Base-by-base conservation (phyloP, 2,113 vertebrate species). In the Dunckerocampus dactyliophorus region DNA sequence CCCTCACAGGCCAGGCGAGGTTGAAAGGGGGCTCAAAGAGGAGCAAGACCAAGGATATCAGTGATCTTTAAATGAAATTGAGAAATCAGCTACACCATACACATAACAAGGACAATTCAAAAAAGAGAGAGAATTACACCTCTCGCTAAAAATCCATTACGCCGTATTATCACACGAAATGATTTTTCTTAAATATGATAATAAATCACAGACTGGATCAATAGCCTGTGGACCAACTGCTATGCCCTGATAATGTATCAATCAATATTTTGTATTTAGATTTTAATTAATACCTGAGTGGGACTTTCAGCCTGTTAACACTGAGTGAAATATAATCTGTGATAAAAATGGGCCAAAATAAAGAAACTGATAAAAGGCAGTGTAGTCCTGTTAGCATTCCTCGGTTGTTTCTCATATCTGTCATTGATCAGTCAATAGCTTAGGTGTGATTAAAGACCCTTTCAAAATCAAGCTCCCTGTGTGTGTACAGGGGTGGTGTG, bases 231-330 rank as follows among this genome's bases (percentile, higher is more conserved):
- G 88, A 88, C 93, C 95, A 95, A 96, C 95, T 99, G 96, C 92
- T 93, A 81, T 79, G 88, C 88, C 85, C 95, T 95, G 96, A 99
- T 99, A 99, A 98, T 91, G 86, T 92, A 98, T 98, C 94, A 95
- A 96, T 99, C 96, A 99, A 99, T 99, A 99, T 94, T 95, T 97
- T 96, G 94, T 95, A 97, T 99, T 98, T 98, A 95, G 94, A 97
- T 98, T 95, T 97, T 95, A 97, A 99, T 98, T 95, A 96, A 98
- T 98, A 97, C 94, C 86, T 93, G n/a, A 21, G 60, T 19, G 14
- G 72, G 87, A 89, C 87, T 84, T 68, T 83, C 89, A 89, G 85
- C 89, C 89, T 91, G 92, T 94, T 93, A 92, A 89, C 80, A 63
- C 62, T n/a, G 91, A 85, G 91, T 95, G 93, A 96, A 98, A 95